Evolutionary conservation across 2,113 vertebrate species (phyloP), one percentile per base, ranked within the genome.

Genomic region (Hippocampus abdominalis): DNA sequence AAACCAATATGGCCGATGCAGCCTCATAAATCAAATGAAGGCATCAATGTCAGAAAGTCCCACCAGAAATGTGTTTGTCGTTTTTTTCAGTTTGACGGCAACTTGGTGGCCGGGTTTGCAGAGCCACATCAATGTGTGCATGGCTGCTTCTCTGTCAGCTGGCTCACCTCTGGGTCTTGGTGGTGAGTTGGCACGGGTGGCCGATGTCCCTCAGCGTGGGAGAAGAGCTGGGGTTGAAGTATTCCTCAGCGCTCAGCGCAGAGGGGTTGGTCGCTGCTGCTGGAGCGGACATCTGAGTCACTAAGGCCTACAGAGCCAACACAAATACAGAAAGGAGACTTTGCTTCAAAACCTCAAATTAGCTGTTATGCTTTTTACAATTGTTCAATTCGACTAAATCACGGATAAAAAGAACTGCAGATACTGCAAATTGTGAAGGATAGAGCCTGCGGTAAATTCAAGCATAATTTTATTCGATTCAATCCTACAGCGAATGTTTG

Each of bases 111-210:
- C 8, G 64, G 40, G 39, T 9, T 42, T 49, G 15, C 36, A 18
- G 59, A 64, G 59, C 3, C 39, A 57, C 49, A 46, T 53, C 40
- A 11, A 10, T 68, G 66, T 48, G 36, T 36, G 69, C 64, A 15
- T 20, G 68, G 44, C 64, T 48, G 72, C 40, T 25, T 42, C 39
- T 4, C 15, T 49, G 39, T 49, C 40, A 1, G 18, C 32, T 10
- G 29, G 1, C 68, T 94, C 90, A 97, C 97, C 96, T 98, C 92
- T 98, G 97, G 8, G 96, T 98, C 93, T 99, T 98, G 80, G 96
- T 98, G 87, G 96, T 98, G 86, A 99, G 94, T 72, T 98, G 95
- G 87, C 96, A 96, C 72, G 94, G 94, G 72, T 95, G 93, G 32
- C 97, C 96, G 85, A 99, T 96, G 90, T 98, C 96, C 40, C 94